phyloP scores from a whole-genome alignment of 2,113 vertebrate genomes.

The Arothron firmamentum region DNA sequence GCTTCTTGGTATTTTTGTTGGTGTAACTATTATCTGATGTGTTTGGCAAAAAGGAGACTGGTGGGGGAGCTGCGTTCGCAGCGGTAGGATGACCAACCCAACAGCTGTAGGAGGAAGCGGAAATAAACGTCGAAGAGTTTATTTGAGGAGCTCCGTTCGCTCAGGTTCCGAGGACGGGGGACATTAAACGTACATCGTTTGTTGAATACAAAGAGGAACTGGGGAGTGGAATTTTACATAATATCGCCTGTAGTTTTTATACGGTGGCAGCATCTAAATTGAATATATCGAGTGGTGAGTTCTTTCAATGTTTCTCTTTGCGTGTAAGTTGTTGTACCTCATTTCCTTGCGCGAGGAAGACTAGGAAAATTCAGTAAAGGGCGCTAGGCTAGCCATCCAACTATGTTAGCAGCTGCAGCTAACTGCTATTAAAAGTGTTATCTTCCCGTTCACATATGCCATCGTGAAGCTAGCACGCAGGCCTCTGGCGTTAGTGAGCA shows the following conservation, averaged over 20 bases:
- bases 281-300: conserved; percentile 64
- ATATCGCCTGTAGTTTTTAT: conserved; percentile 11
- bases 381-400: conserved; percentile 40
- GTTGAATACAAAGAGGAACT: conserved; percentile 39
- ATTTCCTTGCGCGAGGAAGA: conserved; percentile 36
- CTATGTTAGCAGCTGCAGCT: conserved; percentile 57
- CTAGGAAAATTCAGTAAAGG: conserved; percentile 39
- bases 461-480: conserved; percentile 26
- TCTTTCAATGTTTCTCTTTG: neutral
- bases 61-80: conserved; percentile 48
- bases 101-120: conserved; percentile 65
- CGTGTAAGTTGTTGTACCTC: conserved; percentile 31
- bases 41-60: conserved; percentile 16
- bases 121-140: conserved; percentile 60
- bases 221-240: conserved; percentile 29
- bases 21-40: too few species aligned
- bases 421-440: conserved; percentile 47
- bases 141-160: conserved; percentile 53
- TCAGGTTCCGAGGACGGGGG: conserved; percentile 44
- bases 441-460: conserved; percentile 46
- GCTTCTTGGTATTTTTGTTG: too few species aligned
- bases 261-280: conserved; percentile 20
- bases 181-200: conserved; percentile 32
- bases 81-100: neutral
- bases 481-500: conserved; percentile 1